Conservation (phyloP, 1,140 invertebrate species). For the Fopius arisanus region DNA sequence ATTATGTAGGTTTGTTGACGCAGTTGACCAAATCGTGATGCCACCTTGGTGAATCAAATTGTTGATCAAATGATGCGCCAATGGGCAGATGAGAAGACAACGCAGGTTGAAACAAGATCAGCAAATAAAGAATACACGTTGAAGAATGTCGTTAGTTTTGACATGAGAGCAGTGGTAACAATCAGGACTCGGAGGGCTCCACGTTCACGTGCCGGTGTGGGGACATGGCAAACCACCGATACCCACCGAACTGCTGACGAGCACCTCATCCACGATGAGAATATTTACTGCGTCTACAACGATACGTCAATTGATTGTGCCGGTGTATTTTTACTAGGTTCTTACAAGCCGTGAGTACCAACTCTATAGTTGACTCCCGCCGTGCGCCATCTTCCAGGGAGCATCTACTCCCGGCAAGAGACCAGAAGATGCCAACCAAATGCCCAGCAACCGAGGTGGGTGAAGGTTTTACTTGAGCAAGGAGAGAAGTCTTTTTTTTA, state of each 20-base stretch:
- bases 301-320: slow-evolving; percentile 55
- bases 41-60: background rate
- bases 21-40: slow-evolving; percentile 30
- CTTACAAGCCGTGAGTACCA: slow-evolving; percentile 7
- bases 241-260: background rate
- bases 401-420: background rate
- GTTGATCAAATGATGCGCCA: background rate
- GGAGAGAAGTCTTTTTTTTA: background rate
- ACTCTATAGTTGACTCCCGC: slow-evolving; percentile 8
- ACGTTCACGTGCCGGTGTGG: too few species aligned
- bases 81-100: background rate
- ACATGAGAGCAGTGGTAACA: slow-evolving; percentile 22
- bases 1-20: slow-evolving; percentile 16
- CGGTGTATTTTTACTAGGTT: slow-evolving; percentile 42
- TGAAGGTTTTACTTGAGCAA: slow-evolving; percentile 46
- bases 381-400: slow-evolving; percentile 9
- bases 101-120: background rate
- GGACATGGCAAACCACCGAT: too few species aligned
- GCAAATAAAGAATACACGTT: background rate
- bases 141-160: slow-evolving; percentile 35
- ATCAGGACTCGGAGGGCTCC: background rate
- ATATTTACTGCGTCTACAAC: slow-evolving; percentile 51
- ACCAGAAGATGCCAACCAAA: background rate
- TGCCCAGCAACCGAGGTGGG: slow-evolving; percentile 29
- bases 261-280: slow-evolving; percentile 41